These are phyloP conservation scores for Scophthalmus maximus DNA, from an alignment of 2,113 vertebrate species.

Conservation along the genomic window DNA sequence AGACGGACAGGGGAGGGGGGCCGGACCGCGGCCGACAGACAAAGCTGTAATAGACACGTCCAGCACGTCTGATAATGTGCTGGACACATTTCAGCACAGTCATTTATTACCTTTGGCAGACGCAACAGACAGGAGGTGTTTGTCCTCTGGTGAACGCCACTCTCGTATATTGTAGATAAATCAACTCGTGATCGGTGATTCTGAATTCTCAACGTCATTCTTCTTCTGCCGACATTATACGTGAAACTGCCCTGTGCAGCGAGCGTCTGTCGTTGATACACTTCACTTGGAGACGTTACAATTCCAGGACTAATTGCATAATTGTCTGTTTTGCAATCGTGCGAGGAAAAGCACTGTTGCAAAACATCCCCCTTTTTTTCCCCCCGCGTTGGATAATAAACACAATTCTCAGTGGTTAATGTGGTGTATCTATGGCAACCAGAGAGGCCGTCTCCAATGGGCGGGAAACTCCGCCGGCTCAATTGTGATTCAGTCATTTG, in stretches of 20 bases:
- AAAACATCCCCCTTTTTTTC: conserved; percentile 23
- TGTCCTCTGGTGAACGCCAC: conserved; percentile 13
- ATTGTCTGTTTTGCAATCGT: conserved; percentile 6
- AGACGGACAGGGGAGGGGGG: conserved; percentile 24
- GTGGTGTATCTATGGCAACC: conserved; percentile 59
- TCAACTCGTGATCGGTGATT: conserved; percentile 19
- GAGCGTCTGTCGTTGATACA: no score
- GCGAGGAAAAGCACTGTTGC: conserved; percentile 21
- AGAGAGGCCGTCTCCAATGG: not conserved
- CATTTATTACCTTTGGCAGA: conserved; percentile 33
- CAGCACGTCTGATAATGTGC: conserved; percentile 30
- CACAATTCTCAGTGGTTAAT: conserved; percentile 17
- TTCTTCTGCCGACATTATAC: conserved; percentile 10
- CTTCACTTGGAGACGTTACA: not conserved
- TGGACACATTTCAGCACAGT: conserved; percentile 1
- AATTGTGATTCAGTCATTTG: conserved; percentile 42
- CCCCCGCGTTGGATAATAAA: conserved; percentile 15
- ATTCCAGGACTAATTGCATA: not conserved
- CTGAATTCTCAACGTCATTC: not conserved
- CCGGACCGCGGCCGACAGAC: conserved; percentile 35
- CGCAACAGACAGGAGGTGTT: conserved; percentile 11
- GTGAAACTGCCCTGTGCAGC: no score
- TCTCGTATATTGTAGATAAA: conserved; percentile 6
- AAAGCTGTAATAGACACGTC: conserved; percentile 47
- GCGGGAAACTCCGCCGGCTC: conserved; percentile 42